Base-by-base conservation (phyloP, 2,113 vertebrate genomes). In the Myiopsitta monachus region DNA sequence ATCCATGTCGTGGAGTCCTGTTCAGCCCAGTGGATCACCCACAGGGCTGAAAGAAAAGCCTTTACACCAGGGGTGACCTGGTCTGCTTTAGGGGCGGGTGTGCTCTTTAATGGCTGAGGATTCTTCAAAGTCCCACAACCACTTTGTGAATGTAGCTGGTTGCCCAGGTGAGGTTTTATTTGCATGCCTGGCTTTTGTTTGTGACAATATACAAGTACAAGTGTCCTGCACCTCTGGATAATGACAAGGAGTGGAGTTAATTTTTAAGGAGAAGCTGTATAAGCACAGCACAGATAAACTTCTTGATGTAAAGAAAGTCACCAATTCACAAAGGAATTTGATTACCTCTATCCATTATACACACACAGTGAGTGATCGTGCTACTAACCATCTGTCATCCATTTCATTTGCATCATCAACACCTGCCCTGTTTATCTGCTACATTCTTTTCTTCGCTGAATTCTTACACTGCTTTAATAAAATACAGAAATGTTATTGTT, bases 341-440 rank as follows among this genome's bases (percentile, higher is more conserved):
- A 99, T 99, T 99, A 99, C 99, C 98, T 99, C 99, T 98, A 99
- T 99, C 99, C 99, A 99, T 99, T 99, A 99, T 98, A 99, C 98
- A 98, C 98, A 98, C 98, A 98, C 99, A 99, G 98, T 98, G 99
- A 99, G 99, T 98, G 99, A 99, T 99, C 97, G 97, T 98, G 98
- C 98, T 98, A 98, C 99, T 98, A 98, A 97, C 99, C 99, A 99
- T 99, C 99, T 99, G 99, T 99, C 99, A 99, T 99, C 98, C 98
- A 98, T 99, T 99, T 99, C 99, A 99, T 99, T 99, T 99, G 99
- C 99, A 99, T 99, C 98, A 97, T 98, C 99, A 99, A 99, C 99
- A 99, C 99, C 99, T 99, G 99, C 99, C 99, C 98, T 99, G 98
- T 98, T 99, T 99, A 98, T 99, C 99, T 99, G 98, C 98, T 98